Base-by-base conservation (phyloP, 2,888 invertebrate genomes). In the Branchellion lobata region DNA sequence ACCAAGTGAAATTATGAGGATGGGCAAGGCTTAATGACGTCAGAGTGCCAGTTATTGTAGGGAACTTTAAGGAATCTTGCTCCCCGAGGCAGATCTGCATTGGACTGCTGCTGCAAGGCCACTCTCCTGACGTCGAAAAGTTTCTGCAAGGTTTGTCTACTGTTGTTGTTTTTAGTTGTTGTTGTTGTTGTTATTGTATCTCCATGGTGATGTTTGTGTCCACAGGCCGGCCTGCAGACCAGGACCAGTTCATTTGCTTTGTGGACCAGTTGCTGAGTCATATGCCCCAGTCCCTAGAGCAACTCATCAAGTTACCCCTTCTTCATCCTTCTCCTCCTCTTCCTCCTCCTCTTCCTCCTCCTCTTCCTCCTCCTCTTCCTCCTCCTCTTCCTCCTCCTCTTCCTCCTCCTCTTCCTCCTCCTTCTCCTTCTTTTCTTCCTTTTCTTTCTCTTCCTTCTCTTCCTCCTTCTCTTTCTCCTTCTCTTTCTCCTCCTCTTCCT, bases 41-140 rank as follows among this genome's bases (percentile, higher is more conserved):
- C 18, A 47, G 18, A 14, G 18, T 47, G 8, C 8, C 18, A 14
- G 47, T 47, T 47, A 47, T 47, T 47, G 18, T 47, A 14, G 8
- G 47, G 8, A 8, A 47, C 47, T 47, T 47, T 47, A 14, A 18
- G 11, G 8, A 47, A 14, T 47, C 8, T 47, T 47, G 47, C n/a
- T n/a, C n/a, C n/a, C n/a, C n/a, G n/a, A 8, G 40, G 24, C 61
- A 57, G 61, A n/a, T 57, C 14, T 57, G 61, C 61, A 57, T 57
- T 18, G 61, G 61, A 5, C 21, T 57, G 24, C 24, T 57, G 24
- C 5, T 57, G 61, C 61, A 57, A 24, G 61, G 61, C 21, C 24
- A 57, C 61, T 5, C n/a, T 3, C 3, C n/a, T 24, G 61, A 57
- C 24, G 21, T 57, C 5, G 61, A 57, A n/a, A 57, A 57, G n/a